Conservation (phyloP, 2,113 vertebrate species). For the Microtus pennsylvanicus region DNA sequence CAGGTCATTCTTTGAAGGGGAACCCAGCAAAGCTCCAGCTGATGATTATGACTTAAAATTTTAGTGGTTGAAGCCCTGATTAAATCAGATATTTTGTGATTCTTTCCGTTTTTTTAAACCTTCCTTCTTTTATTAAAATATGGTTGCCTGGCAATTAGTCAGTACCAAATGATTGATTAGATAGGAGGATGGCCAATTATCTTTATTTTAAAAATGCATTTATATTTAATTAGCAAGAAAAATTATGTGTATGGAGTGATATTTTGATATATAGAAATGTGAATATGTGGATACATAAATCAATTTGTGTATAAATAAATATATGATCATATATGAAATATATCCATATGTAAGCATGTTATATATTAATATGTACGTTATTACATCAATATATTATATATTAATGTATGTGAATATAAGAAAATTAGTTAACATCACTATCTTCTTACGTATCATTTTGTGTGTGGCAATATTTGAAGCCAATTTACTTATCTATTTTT, state of each 20-base stretch:
- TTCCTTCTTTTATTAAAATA: neutral
- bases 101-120: neutral
- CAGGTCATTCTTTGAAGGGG: neutral
- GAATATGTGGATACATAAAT: neutral
- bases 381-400: neutral
- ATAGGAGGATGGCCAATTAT: neutral
- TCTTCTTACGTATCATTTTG: neutral
- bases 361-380: neutral
- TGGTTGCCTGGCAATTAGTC: neutral
- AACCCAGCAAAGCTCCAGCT: neutral
- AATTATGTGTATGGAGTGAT: neutral
- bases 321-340: neutral
- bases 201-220: neutral
- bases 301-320: neutral
- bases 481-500: neutral
- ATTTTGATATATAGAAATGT: neutral
- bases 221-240: neutral
- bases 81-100: neutral
- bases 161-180: neutral
- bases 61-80: neutral
- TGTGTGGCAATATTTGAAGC: neutral
- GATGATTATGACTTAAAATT: neutral
- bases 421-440: neutral
- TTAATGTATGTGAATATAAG: neutral
- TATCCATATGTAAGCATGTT: neutral